Base-by-base conservation (phyloP, 2,888 invertebrate species). In the Thumatha senex region DNA sequence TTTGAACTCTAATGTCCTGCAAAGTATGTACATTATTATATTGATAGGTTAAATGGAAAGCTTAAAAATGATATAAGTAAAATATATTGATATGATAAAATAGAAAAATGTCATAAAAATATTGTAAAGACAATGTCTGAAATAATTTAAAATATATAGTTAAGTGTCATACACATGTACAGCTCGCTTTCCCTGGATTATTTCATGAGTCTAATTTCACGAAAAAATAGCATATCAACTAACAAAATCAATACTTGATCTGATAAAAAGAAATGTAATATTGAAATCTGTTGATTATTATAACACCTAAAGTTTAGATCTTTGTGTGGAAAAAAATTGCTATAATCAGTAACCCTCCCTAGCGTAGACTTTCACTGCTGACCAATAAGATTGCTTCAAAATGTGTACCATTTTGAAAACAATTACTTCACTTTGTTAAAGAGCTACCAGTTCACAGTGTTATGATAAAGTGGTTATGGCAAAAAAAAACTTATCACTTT, bases 41-140 rank as follows among this genome's bases (percentile, higher is more conserved):
- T 63, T 64, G 60, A 65, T 61, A 68, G 63, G 63, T 71, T 67
- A 60, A 55, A 63, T 59, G 52, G 55, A 63, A 63, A 60, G 69
- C 65, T 72, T 62, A 58, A 67, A 66, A 63, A 58, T 67, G 65
- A 63, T 61, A 56, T 66, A 61, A 58, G 67, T 65, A 63, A 61
- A 64, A 69, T 24, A 24, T 24, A 58, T 70, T 67, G 61, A 64
- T 63, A 68, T 58, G 58, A 54, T 58, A 48, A 53, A 51, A 54
- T 57, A 56, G 60, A 57, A 63, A 46, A 66, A 66, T 63, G 67
- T 76, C 70, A 48, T 78, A 74, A 77, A 74, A 72, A 67, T 74
- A 74, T 65, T 56, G 74, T 77, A 78, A 76, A 78, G 72, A 75
- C 75, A 61, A 74, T 72, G 76, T 77, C 76, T 78, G 66, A 61